These are phyloP conservation scores for Hydrozoanthus tunicans DNA, from an alignment of 64 coral and sea anemone species.

Conservation along the genomic window DNA sequence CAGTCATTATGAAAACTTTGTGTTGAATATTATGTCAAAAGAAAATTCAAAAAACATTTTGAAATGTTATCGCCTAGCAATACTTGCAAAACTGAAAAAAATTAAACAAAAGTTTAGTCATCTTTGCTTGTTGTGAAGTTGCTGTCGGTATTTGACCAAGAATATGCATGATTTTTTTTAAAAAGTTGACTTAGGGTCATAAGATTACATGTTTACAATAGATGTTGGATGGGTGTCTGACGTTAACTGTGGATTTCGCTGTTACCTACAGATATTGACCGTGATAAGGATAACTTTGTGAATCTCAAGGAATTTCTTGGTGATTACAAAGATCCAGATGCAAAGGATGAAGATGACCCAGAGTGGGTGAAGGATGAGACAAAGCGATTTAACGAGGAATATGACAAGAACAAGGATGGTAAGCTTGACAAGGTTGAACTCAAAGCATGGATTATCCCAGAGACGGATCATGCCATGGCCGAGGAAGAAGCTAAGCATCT, in stretches of 20 bases:
- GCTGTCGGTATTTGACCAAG: too few species aligned
- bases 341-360: conserved; percentile 56
- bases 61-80: too few species aligned
- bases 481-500: conserved; percentile 90
- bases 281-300: conserved; percentile 82
- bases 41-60: too few species aligned
- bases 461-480: conserved; percentile 89
- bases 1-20: too few species aligned
- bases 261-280: conserved; percentile 78
- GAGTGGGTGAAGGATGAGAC: conserved; percentile 98
- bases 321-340: conserved; percentile 77
- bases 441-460: conserved; percentile 89
- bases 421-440: conserved; percentile 86
- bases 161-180: too few species aligned
- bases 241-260: background rate
- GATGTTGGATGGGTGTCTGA: background rate
- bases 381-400: conserved; percentile 88
- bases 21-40: too few species aligned
- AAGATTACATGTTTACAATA: background rate
- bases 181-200: too few species aligned
- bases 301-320: conserved; percentile 86
- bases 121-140: too few species aligned
- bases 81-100: too few species aligned
- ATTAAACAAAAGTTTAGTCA: too few species aligned
- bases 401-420: conserved; percentile 95